A percentile compares a stretch with the other conserved stretches of the same genome.
Evolutionary conservation across 2,888 invertebrate species (phyloP).

Genomic region (Abscondita cerata): DNA sequence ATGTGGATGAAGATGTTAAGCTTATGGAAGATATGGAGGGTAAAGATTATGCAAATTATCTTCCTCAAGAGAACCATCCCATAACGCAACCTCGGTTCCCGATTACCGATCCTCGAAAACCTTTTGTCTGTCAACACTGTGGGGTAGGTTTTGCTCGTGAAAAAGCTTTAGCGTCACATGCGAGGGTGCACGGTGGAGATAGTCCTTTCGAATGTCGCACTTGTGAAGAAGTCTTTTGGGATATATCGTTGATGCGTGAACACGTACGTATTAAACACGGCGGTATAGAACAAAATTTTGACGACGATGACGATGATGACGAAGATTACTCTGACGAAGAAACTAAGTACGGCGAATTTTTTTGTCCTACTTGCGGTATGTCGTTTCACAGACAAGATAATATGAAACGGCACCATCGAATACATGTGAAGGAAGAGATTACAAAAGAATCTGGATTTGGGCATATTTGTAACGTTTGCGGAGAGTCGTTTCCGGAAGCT

Average conservation of each 20-base stretch:
- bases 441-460: constrained; percentile 46
- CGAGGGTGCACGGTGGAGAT: constrained; percentile 79
- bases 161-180: constrained; percentile 80
- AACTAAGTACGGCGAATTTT: constrained; percentile 65
- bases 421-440: constrained; percentile 56
- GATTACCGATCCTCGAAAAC: constrained; percentile 73
- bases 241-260: constrained; percentile 64
- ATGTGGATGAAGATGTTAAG: constrained; percentile 61
- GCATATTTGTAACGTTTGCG: constrained; percentile 81
- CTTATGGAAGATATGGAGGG: constrained; percentile 60
- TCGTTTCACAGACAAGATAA: constrained; percentile 81
- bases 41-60: constrained; percentile 50
- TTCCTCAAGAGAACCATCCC: constrained; percentile 43
- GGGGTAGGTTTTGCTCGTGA: constrained; percentile 81
- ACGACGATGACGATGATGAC: constrained; percentile 58
- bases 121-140: constrained; percentile 81
- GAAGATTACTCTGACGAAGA: constrained; percentile 60
- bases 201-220: constrained; percentile 80
- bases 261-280: constrained; percentile 69
- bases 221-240: constrained; percentile 86
- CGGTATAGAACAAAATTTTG: constrained; percentile 48
- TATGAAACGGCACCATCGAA: constrained; percentile 69
- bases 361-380: constrained; percentile 79
- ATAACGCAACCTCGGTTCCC: constrained; percentile 59
- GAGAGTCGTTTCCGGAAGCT: constrained; percentile 78